phyloP scores from a whole-genome alignment of 2,888 invertebrate genomes.

The Gastrophysa polygoni region DNA sequence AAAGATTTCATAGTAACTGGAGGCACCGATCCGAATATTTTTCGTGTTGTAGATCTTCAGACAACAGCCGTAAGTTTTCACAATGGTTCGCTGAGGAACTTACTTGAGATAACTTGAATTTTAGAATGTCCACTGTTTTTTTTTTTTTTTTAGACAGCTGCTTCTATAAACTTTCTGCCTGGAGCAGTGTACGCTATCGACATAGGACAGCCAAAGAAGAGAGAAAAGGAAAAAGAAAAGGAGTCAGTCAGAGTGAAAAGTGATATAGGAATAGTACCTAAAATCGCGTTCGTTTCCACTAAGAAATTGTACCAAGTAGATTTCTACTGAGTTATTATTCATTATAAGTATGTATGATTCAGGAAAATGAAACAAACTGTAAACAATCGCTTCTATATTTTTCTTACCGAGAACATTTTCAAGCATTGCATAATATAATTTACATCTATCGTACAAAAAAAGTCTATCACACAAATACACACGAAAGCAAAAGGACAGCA shows the following conservation, averaged over 20 bases:
- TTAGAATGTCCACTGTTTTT: neutral
- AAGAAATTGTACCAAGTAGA: conserved; percentile 64
- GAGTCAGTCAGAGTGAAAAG: conserved; percentile 38
- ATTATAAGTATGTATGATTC: neutral
- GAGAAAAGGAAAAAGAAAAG: conserved; percentile 55
- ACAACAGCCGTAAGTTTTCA: conserved; percentile 62
- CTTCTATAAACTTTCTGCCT: conserved; percentile 62
- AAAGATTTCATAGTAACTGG: conserved; percentile 66
- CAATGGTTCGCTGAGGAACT: too few relatives aligned
- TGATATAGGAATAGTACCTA: conserved; percentile 54
- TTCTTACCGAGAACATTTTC: conserved; percentile 42
- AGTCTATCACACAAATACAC: conserved; percentile 59
- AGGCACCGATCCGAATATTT: conserved; percentile 65
- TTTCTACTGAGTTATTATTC: conserved; percentile 44
- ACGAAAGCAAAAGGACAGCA: conserved; percentile 55
- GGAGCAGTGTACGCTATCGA: conserved; percentile 65
- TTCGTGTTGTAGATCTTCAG: conserved; percentile 67
- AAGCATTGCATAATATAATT: conserved; percentile 62
- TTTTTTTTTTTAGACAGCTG: conserved; percentile 60
- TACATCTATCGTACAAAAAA: conserved; percentile 70
- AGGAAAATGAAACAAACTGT: conserved; percentile 25
- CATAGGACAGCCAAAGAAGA: conserved; percentile 61
- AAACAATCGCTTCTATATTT: conserved; percentile 44
- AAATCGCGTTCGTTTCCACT: conserved; percentile 62
- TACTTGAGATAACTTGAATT: too few relatives aligned